Base-by-base conservation (phyloP, 2,113 vertebrate species). In the Salvator merianae region DNA sequence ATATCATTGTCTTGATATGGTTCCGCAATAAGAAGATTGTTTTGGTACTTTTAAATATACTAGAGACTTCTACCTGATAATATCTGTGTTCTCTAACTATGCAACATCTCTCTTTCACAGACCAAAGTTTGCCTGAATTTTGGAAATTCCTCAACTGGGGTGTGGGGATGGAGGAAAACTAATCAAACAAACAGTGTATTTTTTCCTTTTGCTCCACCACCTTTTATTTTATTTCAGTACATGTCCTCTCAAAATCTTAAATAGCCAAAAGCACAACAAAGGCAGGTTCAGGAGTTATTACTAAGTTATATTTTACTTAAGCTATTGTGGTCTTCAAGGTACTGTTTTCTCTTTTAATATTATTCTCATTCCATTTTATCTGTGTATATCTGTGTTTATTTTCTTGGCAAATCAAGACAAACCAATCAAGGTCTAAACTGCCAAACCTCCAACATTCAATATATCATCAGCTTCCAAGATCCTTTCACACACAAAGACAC, bases 311-410 rank as follows among this genome's bases (percentile, higher is more conserved):
- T 18, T 66, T 9, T 18, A 69, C 84, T 82, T 91, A 84, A 87
- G 62, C 81, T 77, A 1, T 34, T 71, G 72, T 34, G 47, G 66
- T 53, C 82, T 20, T 43, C n/a, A 38, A n/a, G 40, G 4, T 83
- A 0, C 18, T 91, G 90, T 90, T 79, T 55, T 55, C 53, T 32
- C 7, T 84, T 84, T 47, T 38, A 62, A 18, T 75, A 84, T 55
- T 59, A 43, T 14, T 69, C 13, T 86, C 4, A 78, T 26, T 82
- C 91, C 65, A 36, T n/a, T 90, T 20, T 88, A 30, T 66, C 30
- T 34, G 13, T 68, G 22, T 68, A n/a, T 68, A 13, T 68, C 28
- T 68, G n/a, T 32, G 13, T 50, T 0, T 40, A 22, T 63, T 63
- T 62, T 26, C 16, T 5, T 68, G 86, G 38, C 1, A 38, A 83